Percentiles rank a stretch among this genome's conserved stretches.
Conservation (phyloP, 2,797 vertebrate species). For the Mionectes olivaceus region DNA sequence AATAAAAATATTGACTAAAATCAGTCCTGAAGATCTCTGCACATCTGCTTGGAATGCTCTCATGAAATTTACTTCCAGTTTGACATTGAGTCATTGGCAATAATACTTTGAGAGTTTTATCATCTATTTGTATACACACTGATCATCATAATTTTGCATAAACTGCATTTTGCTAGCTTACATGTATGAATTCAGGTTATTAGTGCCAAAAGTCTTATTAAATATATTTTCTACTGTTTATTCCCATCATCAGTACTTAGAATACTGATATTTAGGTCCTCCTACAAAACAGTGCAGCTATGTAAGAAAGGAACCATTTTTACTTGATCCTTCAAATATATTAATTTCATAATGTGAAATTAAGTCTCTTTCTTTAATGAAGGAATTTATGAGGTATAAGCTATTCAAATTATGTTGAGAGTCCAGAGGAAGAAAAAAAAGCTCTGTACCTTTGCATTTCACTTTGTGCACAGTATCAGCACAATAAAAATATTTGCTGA, state of each 20-base stretch:
- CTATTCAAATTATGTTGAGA: neutral
- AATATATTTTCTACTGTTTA: neutral
- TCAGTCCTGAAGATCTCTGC: slow-evolving; percentile 55
- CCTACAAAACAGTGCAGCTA: neutral
- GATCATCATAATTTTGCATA: slow-evolving; percentile 20
- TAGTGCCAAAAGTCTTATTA: neutral
- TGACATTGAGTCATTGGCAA: slow-evolving; percentile 40
- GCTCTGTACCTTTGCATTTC: neutral
- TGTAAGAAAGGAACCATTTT: neutral
- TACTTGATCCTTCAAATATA: neutral
- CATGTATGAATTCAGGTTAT: neutral
- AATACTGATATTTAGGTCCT: neutral
- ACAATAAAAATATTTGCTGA: slow-evolving; percentile 35
- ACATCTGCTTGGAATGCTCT: slow-evolving; percentile 43
- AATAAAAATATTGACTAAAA: slow-evolving; percentile 71
- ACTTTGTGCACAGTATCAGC: neutral
- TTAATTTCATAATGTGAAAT: neutral
- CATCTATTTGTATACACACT: slow-evolving; percentile 50
- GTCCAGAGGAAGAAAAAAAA: neutral
- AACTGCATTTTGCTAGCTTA: neutral
- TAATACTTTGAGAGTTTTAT: slow-evolving; percentile 5
- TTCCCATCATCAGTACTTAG: neutral
- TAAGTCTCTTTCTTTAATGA: neutral
- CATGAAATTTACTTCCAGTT: slow-evolving; percentile 47
- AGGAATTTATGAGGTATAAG: neutral